A percentile compares a stretch with the other conserved stretches of the same genome.
These are phyloP conservation scores for Ormyrus rosae DNA, from an alignment of 2,888 invertebrate genomes.

Conservation along the genomic window DNA sequence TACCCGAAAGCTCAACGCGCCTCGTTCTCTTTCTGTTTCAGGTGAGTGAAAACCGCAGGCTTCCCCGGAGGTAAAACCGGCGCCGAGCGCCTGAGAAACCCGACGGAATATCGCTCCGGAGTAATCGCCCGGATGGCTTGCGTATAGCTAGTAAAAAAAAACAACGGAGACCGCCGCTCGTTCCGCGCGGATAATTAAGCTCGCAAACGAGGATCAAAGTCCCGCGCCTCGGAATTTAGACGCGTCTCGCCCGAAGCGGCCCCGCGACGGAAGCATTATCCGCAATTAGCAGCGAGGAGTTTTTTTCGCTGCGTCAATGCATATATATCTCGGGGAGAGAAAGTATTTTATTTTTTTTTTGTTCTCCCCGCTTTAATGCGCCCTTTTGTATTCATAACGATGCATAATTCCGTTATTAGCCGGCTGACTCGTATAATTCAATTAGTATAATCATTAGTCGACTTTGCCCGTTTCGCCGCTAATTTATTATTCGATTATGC, in stretches of 20 bases:
- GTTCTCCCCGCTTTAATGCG: neutral
- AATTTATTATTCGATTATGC: constrained; percentile 23
- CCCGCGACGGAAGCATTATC: constrained; percentile 7
- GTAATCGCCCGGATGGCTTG: neutral
- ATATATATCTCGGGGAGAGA: neutral
- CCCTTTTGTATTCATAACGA: constrained; percentile 1
- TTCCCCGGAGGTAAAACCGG: neutral
- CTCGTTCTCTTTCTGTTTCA: constrained; percentile 20
- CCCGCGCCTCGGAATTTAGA: constrained; percentile 9
- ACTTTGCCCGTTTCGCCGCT: neutral
- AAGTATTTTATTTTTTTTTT: neutral
- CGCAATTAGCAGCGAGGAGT: neutral
- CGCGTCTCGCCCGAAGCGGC: neutral
- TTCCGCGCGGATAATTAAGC: too few species aligned
- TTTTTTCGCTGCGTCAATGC: neutral
- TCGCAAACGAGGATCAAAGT: neutral
- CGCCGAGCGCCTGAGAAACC: too few species aligned
- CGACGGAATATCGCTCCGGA: too few species aligned
- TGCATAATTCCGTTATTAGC: neutral
- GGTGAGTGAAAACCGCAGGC: constrained; percentile 24
- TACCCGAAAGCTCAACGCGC: too few species aligned
- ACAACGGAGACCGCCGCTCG: neutral
- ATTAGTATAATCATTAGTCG: constrained; percentile 19
- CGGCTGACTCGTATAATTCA: constrained; percentile 1
- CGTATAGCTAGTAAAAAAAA: neutral